Percentiles rank a stretch among this genome's conserved stretches.
These are phyloP conservation scores for Rhynchonycteris naso DNA, from an alignment of 2,797 vertebrate species.

Conservation along the genomic window DNA sequence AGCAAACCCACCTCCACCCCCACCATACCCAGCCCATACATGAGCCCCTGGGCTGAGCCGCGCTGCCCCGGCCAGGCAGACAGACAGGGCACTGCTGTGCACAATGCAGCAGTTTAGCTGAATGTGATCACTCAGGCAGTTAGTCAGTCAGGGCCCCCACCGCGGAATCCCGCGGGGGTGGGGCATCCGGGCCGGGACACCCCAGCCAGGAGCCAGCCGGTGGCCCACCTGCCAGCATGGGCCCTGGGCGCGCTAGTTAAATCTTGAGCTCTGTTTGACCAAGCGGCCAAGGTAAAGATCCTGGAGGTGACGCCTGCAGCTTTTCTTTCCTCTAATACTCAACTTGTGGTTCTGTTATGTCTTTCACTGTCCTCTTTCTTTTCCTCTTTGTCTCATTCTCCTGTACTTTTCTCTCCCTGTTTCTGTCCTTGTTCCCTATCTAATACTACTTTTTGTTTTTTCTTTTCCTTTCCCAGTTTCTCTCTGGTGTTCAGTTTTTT, in stretches of 20 bases:
- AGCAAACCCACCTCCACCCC: conserved; percentile 86
- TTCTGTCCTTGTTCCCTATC: conserved; percentile 3
- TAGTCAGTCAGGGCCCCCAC: conserved; percentile 89
- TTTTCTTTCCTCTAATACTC: conserved; percentile 76
- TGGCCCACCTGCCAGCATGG: conserved; percentile 81
- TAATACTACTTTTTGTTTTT: not conserved
- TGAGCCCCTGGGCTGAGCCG: conserved; percentile 80
- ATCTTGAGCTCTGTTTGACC: conserved; percentile 83
- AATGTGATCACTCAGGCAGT: conserved; percentile 90
- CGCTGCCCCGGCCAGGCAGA: conserved; percentile 80
- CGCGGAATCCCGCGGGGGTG: conserved; percentile 80
- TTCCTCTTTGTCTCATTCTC: conserved; percentile 3
- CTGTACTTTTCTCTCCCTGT: not conserved
- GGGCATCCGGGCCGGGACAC: conserved; percentile 79
- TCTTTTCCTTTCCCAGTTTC: not conserved
- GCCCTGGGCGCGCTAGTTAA: conserved; percentile 82
- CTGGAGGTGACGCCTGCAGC: conserved; percentile 81
- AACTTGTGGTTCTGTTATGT: conserved; percentile 70
- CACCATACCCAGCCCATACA: conserved; percentile 83
- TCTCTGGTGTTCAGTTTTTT: conserved; percentile 48
- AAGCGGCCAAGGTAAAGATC: conserved; percentile 83
- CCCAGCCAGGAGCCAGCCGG: conserved; percentile 83
- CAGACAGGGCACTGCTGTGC: conserved; percentile 94
- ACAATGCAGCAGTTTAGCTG: conserved; percentile 96
- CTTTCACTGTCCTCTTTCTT: not conserved